Evolutionary conservation across 2,113 vertebrate genomes (phyloP), one percentile per base, ranked within the genome.

Genomic region (Lontra canadensis): DNA sequence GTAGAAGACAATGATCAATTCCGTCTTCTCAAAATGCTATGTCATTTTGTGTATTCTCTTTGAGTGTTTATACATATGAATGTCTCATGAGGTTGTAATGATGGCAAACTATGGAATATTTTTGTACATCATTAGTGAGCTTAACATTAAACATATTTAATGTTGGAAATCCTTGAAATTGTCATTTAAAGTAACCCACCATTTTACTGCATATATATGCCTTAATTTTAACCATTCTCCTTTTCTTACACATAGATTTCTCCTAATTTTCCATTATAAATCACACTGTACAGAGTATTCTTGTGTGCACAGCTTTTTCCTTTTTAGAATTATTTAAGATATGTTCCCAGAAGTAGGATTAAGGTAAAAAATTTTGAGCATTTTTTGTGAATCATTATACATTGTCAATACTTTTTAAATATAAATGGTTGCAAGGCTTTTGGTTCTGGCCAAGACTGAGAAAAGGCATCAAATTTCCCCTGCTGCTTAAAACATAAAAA

Each of bases 271-370:
- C 10, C 36, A 49, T 90, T 74, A 96, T 7, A 94, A 93, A 79
- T 34, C 57, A 81, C 74, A 20, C 4, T 31, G 23, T 79, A 63
- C 6, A 57, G 74, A 79, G 74, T 79, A 73, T 42, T 65, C 67
- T 67, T 82, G 8, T 36, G 4, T 61, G 57, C 29, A 18, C 49
- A 94, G n/a, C 7, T 73, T 44, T 85, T 96, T 52, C 29, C 26
- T 42, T 93, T 94, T 96, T 25, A 92, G 14, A 95, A 61, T 71
- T 88, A 86, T 63, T 88, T 95, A 74, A 96, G 44, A 21, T 76
- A 88, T 4, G 18, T 47, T 86, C 17, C 25, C 42, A 87, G 25
- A 90, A 42, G 52, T 13, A 94, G 59, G 57, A 94, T 84, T 76
- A 84, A 80, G 47, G 14, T 86, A 18, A 86, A 96, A 95, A 84